Base-by-base conservation (phyloP, 2,113 vertebrate species). In the Stomatorhinus ivindoensis region DNA sequence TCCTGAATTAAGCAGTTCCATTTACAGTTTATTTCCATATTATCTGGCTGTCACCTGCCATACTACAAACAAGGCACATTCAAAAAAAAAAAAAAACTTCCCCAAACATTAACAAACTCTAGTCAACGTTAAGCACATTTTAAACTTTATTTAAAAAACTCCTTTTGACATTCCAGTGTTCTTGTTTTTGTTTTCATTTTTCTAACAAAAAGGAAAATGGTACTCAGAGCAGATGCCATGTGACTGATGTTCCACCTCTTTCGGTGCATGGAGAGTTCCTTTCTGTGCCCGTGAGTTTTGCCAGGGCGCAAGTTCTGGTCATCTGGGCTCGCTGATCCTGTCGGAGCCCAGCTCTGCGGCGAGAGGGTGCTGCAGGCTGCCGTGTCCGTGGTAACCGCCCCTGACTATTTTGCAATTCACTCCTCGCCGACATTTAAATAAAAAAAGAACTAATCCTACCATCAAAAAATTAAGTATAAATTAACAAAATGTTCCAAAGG, bases 101-200 rank as follows among this genome's bases (percentile, higher is more conserved):
- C 61, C 61, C 9, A 27, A 17, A 27, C 48, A 15, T 50, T 50
- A 50, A 86, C 11, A 86, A 86, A 86, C 46, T 13, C 24, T 35
- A 86, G 46, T n/a, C 44, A 51, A 50, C 50, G 6, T 86, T 35
- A 87, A 55, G 50, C 48, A 39, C 31, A 55, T 87, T 84, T 87
- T 87, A 55, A 87, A 53, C 92, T 93, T 94, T 94, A 92, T 95
- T 94, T 89, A 88, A 83, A 93, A 94, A 95, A 92, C 44, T 73
- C 89, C 91, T 92, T 93, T 91, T 92, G 91, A 95, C 94, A 95
- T 95, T 96, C 94, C 95, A 96, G 88, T 91, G 47, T 95, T 94
- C 95, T 92, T 92, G 82, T 95, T 95, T 92, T 92, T 91, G 84
- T 95, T 95, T 92, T 95, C 93, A 91, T 92, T 95, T 95, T 95